Conservation (phyloP, 2,797 vertebrate species). For the Chiropotes sagulatus region DNA sequence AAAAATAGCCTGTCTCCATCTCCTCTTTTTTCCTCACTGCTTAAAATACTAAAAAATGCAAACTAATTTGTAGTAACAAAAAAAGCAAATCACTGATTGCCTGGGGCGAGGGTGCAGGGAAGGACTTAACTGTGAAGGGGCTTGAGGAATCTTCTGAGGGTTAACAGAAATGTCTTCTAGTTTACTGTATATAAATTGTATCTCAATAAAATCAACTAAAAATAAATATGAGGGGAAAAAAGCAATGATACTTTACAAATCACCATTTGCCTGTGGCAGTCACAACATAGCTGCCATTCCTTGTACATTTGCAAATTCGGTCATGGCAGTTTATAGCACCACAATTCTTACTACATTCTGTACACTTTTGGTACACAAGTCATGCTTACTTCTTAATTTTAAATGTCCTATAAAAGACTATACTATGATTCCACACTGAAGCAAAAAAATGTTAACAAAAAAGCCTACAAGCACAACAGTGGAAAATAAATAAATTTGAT, state of each 20-base stretch:
- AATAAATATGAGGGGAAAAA: not conserved
- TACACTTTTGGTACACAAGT: not conserved
- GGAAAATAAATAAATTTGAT: not conserved
- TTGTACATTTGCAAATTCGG: not conserved
- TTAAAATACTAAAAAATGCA: slow-evolving; percentile 37
- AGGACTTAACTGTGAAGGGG: not conserved
- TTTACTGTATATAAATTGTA: not conserved
- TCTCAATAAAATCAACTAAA: not conserved
- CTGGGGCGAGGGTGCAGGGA: not conserved
- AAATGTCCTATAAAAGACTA: not conserved
- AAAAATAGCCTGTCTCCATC: not conserved
- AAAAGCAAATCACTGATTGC: not conserved
- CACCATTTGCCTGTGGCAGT: not conserved
- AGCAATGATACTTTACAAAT: not conserved
- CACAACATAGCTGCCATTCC: not conserved
- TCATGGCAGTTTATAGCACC: not conserved
- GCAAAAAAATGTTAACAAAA: slow-evolving; percentile 16
- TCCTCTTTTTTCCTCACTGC: not conserved
- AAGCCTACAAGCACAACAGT: not conserved
- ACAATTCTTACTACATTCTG: not conserved
- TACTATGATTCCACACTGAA: not conserved
- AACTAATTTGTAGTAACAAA: not conserved
- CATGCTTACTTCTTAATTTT: not conserved
- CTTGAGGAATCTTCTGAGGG: not conserved
- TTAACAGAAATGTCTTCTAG: not conserved